Evolutionary conservation across 2,797 vertebrate genomes (phyloP).

Genomic region (Rhabdomys pumilio): DNA sequence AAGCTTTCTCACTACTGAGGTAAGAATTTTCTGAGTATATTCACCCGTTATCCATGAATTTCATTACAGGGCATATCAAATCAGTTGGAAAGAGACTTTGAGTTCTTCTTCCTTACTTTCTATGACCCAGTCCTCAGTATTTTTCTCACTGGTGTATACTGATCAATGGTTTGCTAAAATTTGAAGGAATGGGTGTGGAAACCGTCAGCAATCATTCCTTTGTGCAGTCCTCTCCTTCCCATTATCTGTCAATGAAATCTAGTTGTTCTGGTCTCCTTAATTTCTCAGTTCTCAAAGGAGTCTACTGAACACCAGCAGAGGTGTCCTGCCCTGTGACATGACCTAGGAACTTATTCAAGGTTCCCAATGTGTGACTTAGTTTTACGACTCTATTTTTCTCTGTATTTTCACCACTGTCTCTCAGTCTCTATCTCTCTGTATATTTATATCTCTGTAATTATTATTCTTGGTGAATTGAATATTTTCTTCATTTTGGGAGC

Average conservation of each 20-base stretch:
- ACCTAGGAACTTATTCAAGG: not conserved
- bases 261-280: not conserved
- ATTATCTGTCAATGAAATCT: not conserved
- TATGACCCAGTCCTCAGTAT: not conserved
- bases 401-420: not conserved
- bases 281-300: not conserved
- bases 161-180: not conserved
- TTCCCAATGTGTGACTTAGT: not conserved
- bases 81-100: not conserved
- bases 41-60: not conserved
- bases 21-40: not conserved
- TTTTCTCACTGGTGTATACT: not conserved
- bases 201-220: not conserved
- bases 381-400: not conserved
- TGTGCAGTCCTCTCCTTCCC: not conserved
- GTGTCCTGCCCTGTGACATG: not conserved
- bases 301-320: not conserved
- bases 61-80: not conserved
- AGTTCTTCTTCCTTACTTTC: not conserved
- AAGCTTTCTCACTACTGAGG: not conserved
- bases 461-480: not conserved
- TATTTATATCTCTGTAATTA: not conserved
- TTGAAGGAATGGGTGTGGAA: not conserved
- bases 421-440: not conserved
- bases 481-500: not conserved